These are phyloP conservation scores for Labia minor DNA, from an alignment of 2,888 invertebrate species.

Conservation along the genomic window DNA sequence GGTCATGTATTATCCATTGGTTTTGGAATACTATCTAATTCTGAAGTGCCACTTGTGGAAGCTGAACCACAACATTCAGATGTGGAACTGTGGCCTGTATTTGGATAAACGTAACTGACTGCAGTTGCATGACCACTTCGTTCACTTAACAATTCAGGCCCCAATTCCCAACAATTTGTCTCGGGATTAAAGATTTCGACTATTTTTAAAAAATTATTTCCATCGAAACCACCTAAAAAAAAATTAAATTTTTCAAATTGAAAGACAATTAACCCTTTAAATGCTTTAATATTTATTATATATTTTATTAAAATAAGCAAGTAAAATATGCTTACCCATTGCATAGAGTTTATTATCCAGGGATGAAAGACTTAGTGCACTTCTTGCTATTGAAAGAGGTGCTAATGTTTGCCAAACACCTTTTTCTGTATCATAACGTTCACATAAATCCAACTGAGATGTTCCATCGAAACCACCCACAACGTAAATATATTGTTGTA, in stretches of 20 bases:
- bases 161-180: slow-evolving; percentile 62
- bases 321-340: slow-evolving; percentile 60
- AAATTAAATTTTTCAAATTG: slow-evolving; percentile 29
- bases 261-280: neutral
- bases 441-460: slow-evolving; percentile 70
- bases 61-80: neutral
- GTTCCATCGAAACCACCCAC: slow-evolving; percentile 88
- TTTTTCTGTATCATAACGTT: slow-evolving; percentile 75
- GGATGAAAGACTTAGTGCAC: slow-evolving; percentile 78
- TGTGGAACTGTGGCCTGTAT: neutral
- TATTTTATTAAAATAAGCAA: neutral
- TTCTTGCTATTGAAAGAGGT: slow-evolving; percentile 66
- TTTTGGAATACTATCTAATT: neutral
- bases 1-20: neutral
- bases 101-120: slow-evolving; percentile 50
- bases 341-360: slow-evolving; percentile 80
- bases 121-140: slow-evolving; percentile 88
- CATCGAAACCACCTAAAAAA: slow-evolving; percentile 89
- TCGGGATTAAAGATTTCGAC: slow-evolving; percentile 82
- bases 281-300: neutral
- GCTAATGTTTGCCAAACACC: slow-evolving; percentile 68
- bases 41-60: neutral
- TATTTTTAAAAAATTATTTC: slow-evolving; percentile 67
- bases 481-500: slow-evolving; percentile 82
- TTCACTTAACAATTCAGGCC: slow-evolving; percentile 67